Evolutionary conservation across 2,113 vertebrate genomes (phyloP).

Genomic region (Sander lucioperca): DNA sequence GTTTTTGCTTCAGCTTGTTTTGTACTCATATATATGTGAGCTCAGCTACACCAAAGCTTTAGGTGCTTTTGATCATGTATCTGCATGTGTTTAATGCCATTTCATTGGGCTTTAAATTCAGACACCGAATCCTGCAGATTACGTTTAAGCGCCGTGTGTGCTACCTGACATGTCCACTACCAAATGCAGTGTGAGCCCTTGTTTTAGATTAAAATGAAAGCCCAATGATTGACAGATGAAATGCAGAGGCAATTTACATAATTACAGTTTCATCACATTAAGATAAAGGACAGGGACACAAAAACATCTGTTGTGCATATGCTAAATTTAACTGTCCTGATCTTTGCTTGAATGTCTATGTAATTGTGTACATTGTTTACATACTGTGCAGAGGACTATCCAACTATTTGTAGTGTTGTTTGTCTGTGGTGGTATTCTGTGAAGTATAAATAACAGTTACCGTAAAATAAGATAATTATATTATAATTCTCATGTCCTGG

Average conservation of each 20-base stretch:
- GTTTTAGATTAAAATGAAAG: conserved; percentile 41
- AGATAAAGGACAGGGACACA: conserved; percentile 25
- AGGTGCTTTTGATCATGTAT: conserved; percentile 49
- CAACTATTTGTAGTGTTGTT: not conserved
- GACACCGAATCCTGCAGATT: conserved; percentile 65
- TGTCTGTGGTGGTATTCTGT: not conserved
- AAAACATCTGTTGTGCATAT: conserved; percentile 34
- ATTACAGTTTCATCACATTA: conserved; percentile 39
- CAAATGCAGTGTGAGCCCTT: conserved; percentile 28
- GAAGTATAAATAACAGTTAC: not conserved
- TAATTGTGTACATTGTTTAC: not conserved
- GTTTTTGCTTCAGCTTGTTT: conserved; percentile 54
- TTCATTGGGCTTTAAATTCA: conserved; percentile 53
- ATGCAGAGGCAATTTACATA: conserved; percentile 50
- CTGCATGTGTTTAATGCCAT: conserved; percentile 58
- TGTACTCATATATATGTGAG: conserved; percentile 56
- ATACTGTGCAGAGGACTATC: not conserved
- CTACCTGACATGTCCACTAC: conserved; percentile 42
- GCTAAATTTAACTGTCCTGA: conserved; percentile 3
- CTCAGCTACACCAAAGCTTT: conserved; percentile 30
- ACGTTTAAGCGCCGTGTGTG: conserved; percentile 40
- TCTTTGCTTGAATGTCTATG: not conserved
- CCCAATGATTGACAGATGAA: conserved; percentile 21
- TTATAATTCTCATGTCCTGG: not conserved
- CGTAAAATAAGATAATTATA: not conserved